Base-by-base conservation (phyloP, 1,140 invertebrate species). In the Globodera ellingtonae region DNA sequence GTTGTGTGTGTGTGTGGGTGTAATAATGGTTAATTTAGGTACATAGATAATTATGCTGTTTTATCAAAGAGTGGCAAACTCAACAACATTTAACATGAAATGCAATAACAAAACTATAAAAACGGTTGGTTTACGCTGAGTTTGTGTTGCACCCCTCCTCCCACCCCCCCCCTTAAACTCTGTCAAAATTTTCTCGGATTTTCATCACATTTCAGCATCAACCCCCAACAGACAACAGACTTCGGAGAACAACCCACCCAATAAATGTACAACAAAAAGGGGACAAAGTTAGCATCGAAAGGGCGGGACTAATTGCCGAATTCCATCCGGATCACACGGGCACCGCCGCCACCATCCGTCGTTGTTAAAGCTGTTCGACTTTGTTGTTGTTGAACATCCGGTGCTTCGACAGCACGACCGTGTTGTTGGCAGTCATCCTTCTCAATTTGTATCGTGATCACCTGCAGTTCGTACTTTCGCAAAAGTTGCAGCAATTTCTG, bases 361-460 rank as follows among this genome's bases (percentile, higher is more conserved):
- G 56, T 13, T 15, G 56, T 15, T 18, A 59, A 15, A 35, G 35
- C 35, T 59, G 9, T 5, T 13, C 56, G 56, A 18, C 18, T 59
- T 15, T 59, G 56, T 59, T 59, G 56, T 59, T 59, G 10, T 18
- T 18, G 10, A 6, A 15, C 56, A 59, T 10, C 15, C 4, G 56
- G 5, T 59, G 56, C 56, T 18, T 10, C 56, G 10, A 0, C 56
- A 15, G 15, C 6, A 18, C 18, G 56, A 5, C 56, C 56, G 18
- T 59, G 10, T 59, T 18, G 56, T 59, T 18, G 56, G 15, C 56
- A 83, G 21, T 48, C 50, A 8, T 84, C 79, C 73, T 84, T 85
- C 56, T 84, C 83, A 9, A 84, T 80, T 75, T 84, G 83, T 18
- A 84, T 77, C 6, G 83, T 74, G 8, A 81, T 81, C 69, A 84